Evolutionary conservation across 2,888 invertebrate genomes (phyloP), one percentile per base, ranked within the genome.

Genomic region (Cyaniris semiargus): DNA sequence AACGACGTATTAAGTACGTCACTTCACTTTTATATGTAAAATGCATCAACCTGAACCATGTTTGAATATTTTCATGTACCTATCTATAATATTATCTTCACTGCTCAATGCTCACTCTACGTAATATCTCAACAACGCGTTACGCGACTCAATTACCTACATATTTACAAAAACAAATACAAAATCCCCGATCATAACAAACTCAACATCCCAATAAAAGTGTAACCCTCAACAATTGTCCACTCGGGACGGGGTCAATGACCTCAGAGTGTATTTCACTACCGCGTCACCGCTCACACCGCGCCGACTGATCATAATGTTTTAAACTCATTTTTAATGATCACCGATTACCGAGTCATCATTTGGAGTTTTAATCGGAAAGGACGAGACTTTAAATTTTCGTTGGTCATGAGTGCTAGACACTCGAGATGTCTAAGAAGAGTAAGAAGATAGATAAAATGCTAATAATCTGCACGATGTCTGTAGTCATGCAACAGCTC

Each of bases 301-400:
- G 66, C 7, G 5, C 15, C 27, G 15, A 66, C 5, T 15, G 27
- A 31, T 66, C 18, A 31, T 18, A 27, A 66, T 27, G 15, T 27
- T 27, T 31, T 31, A 23, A 60, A 66, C 84, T 88, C 84, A 15
- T 15, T 31, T 60, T 60, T 60, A 60, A 23, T 13, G 4, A 23
- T 13, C 23, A 23, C 3, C n/a, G 13, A 60, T 60, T 27, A n/a
- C 10, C 23, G 3, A 23, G 8, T 38, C 38, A 38, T 38, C 10
- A 8, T 10, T 38, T 38, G 38, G 38, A 10, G 38, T 38, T 38
- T 38, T 38, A 38, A 34, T 34, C 34, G 34, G 10, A 38, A 8
- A 38, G 44, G 10, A 44, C 10, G 44, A 44, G 0, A 13, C 44
- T 44, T 44, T 44, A 10, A 10, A 10, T 13, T 44, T 44, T 44